A percentile compares a stretch with the other conserved stretches of the same genome.
phyloP scores from a whole-genome alignment of 2,888 invertebrate species.

The Siphlonurus alternatus region DNA sequence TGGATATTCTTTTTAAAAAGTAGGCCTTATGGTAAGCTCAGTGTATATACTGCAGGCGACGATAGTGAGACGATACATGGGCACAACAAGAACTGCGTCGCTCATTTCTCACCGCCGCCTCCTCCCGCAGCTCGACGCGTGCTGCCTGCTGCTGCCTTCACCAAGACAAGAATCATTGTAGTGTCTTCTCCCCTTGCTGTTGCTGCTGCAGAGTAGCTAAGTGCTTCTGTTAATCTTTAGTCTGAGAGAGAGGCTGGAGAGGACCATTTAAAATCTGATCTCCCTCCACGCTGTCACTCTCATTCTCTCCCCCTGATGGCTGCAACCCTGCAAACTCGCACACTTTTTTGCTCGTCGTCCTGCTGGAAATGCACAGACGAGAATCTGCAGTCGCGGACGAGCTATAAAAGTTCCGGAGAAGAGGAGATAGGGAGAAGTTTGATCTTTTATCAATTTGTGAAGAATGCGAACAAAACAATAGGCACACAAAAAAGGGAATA shows the following conservation, averaged over 20 bases:
- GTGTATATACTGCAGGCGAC: no score
- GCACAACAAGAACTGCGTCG: no score
- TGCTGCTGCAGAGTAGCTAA: conserved; percentile 11
- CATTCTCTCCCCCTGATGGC: background rate
- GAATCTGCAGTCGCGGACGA: no score
- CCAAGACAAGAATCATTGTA: background rate
- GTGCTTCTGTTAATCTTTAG: conserved; percentile 17
- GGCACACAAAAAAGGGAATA: no score
- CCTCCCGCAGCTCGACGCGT: background rate
- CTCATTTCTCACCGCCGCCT: background rate
- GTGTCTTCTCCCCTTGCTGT: background rate
- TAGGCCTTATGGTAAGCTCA: no score
- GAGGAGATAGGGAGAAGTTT: no score
- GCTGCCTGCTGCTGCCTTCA: background rate
- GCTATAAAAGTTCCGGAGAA: no score
- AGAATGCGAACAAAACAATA: no score
- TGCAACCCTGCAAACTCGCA: background rate
- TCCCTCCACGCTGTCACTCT: conserved; percentile 1
- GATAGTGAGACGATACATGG: no score
- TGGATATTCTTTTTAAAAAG: no score
- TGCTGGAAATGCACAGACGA: no score
- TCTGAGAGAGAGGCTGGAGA: conserved; percentile 1
- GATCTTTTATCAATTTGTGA: no score
- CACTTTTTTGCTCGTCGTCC: background rate
- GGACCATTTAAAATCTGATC: conserved; percentile 15